These are phyloP conservation scores for Ditylenchus dipsaci DNA, from an alignment of 1,140 invertebrate species.

Conservation along the genomic window DNA sequence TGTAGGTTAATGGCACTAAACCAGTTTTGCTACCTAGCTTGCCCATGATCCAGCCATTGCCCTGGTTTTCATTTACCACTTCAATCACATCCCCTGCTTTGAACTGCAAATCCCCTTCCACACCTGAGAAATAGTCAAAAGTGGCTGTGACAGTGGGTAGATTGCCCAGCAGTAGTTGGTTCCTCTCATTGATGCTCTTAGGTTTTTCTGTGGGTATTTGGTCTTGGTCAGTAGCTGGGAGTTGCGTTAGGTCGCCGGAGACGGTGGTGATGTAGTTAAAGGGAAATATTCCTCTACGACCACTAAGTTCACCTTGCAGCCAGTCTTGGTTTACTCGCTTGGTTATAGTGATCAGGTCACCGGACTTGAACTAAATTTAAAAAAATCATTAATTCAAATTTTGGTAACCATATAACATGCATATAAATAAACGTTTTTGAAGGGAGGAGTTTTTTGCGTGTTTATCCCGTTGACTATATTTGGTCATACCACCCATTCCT, in stretches of 20 bases:
- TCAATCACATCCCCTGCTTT: conserved; percentile 38
- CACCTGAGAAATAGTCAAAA: conserved; percentile 31
- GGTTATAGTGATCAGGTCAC: conserved; percentile 34
- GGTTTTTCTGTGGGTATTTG: conserved; percentile 9
- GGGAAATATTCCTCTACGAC: conserved; percentile 32
- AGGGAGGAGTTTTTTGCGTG: no score
- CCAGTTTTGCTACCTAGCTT: conserved; percentile 20
- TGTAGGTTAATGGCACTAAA: conserved; percentile 42
- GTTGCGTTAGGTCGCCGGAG: conserved; percentile 26
- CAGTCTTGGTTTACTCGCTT: conserved; percentile 32
- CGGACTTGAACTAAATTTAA: conserved; percentile 41
- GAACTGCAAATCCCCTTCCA: conserved; percentile 36
- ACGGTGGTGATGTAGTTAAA: conserved; percentile 33
- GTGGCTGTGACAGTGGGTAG: conserved; percentile 17
- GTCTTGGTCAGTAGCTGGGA: conserved; percentile 15
- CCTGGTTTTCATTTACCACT: conserved; percentile 20
- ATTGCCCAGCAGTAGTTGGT: conserved; percentile 2
- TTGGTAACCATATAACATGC: no score
- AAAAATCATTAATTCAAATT: background rate
- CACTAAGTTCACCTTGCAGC: conserved; percentile 30
- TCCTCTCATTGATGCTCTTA: background rate
- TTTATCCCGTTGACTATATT: no score
- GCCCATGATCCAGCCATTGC: conserved; percentile 33
- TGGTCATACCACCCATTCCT: no score
- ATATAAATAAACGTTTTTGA: no score